Evolutionary conservation across 2,888 invertebrate species (phyloP), one percentile per base, ranked within the genome.

Genomic region (Pseudolycoriella hygida): DNA sequence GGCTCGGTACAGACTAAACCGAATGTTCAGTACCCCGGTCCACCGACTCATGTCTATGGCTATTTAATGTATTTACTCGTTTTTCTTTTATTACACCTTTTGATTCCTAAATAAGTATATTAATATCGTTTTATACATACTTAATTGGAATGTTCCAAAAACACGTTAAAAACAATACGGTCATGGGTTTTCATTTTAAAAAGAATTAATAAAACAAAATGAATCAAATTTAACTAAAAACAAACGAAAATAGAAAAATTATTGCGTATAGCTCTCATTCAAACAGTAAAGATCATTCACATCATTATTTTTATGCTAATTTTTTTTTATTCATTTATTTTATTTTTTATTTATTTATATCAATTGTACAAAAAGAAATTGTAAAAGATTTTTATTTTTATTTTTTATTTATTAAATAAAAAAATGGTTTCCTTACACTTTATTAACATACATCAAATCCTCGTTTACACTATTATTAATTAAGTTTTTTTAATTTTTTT

Each of bases 391-490:
- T 39, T 39, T 39, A 39, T 39, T 39, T 17, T 39, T 4, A 15
- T 14, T 39, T 39, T 39, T 39, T 17, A 17, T 39, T 12, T 37
- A 6, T 37, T 37, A 37, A 37, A 37, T 37, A 37, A 39, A 39
- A 14, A 39, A 17, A 15, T 5, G 34, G 15, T 14, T 14, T 14
- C 34, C 34, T 34, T 34, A 34, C 5, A 14, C 15, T 39, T 15
- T 15, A 6, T 17, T 15, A 15, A 17, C 39, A 39, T 39, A 39
- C 39, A 39, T 39, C 39, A 39, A 39, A 39, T 39, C 39, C 39
- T 39, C 39, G 17, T 17, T 39, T 17, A 14, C 37, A 14, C 37
- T 37, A 37, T 12, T 37, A 14, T 37, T 37, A 14, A 17, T 39
- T 39, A 17, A 39, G 17, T 39, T 17, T 39, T 15, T 39, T 17